These are phyloP conservation scores for Gobionotothen gibberifrons DNA, from an alignment of 2,797 vertebrate genomes.

Conservation along the genomic window DNA sequence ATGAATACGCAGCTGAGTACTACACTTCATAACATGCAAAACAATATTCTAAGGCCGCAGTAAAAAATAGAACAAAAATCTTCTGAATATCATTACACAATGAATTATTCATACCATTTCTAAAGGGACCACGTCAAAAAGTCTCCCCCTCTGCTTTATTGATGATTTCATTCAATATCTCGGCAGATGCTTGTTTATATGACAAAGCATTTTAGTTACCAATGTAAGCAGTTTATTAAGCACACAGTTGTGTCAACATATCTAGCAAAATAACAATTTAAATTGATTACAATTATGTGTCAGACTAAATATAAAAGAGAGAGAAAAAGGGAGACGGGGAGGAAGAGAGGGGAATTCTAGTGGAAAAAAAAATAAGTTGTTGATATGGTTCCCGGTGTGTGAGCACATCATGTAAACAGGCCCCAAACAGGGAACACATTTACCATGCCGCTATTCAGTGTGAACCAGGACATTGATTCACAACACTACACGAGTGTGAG, in stretches of 20 bases:
- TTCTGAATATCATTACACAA: conserved; percentile 80
- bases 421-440: conserved; percentile 75
- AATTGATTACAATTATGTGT: conserved; percentile 39
- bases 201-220: conserved; percentile 81
- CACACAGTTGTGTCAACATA: conserved; percentile 26
- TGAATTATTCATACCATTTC: conserved; percentile 81
- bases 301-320: conserved; percentile 32
- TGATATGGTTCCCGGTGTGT: conserved; percentile 69
- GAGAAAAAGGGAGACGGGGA: not conserved
- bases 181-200: conserved; percentile 73
- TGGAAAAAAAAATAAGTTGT: conserved; percentile 48
- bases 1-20: conserved; percentile 86
- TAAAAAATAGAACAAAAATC: conserved; percentile 79
- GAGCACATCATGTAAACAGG: conserved; percentile 80
- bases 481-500: conserved; percentile 82
- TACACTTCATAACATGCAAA: conserved; percentile 84
- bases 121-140: conserved; percentile 77
- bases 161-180: conserved; percentile 79
- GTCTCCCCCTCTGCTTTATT: conserved; percentile 71
- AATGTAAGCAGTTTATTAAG: conserved; percentile 77
- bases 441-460: conserved; percentile 78
- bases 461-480: conserved; percentile 83
- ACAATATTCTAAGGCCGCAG: conserved; percentile 78
- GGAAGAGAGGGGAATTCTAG: conserved; percentile 12
- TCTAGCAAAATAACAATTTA: conserved; percentile 24